Base-by-base conservation (phyloP, 2,113 vertebrate species). In the Galbula dea region DNA sequence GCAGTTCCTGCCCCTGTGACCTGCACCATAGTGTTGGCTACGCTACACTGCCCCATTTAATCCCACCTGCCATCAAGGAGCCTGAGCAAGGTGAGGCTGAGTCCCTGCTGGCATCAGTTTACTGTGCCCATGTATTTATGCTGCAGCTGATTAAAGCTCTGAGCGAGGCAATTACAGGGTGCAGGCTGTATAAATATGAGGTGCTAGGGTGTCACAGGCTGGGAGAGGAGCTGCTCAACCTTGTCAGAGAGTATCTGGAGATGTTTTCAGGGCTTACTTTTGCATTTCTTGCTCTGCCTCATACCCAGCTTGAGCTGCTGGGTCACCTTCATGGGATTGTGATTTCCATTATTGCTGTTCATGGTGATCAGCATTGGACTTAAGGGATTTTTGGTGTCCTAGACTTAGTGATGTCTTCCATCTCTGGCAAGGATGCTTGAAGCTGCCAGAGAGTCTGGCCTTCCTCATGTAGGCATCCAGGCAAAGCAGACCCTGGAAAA, bases 51-150 rank as follows among this genome's bases (percentile, higher is more conserved):
- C n/a, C 45, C 58, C 30, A 48, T 65, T 46, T 58, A 22, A 22
- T 51, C 4, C 12, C 7, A 46, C 11, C 16, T 1, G 1, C 26
- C 36, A 13, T 23, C 13, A 65, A 45, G 36, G n/a, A 76, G 20
- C 43, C 55, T 24, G 65, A 29, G 69, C 54, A 29, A 24, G 61
- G 32, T 3, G 62, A 63, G 52, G 62, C 57, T 66, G 39, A 54
- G 34, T 55, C 32, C 27, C 49, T 19, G 22, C 32, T 19, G 21
- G 7, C 4, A 5, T 26, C 46, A n/a, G 7, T 12, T 75, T 57
- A 0, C 43, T 58, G 58, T 2, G 0, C 36, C 46, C 2, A 0
- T 23, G 32, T 17, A 21, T 63, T 79, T n/a, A 49, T 45, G 51
- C 65, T 66, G 52, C 18, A 86, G 52, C 61, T 78, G 43, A 67